These are phyloP conservation scores for Myotis myotis DNA, from an alignment of 2,797 vertebrate species.

Conservation along the genomic window DNA sequence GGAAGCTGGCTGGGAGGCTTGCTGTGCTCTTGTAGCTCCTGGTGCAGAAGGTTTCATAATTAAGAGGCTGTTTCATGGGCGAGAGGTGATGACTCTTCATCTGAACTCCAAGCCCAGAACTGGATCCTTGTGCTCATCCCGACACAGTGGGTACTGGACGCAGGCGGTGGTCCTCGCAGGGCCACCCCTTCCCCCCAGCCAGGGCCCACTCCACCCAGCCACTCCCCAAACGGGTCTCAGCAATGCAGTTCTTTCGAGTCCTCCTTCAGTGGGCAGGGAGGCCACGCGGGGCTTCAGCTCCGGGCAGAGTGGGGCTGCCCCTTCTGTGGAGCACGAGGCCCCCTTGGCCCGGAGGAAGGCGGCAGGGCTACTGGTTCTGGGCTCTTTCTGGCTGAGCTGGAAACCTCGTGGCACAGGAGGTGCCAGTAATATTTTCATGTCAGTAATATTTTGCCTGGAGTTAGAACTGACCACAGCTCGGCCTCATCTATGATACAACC, in stretches of 20 bases:
- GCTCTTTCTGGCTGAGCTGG: neutral
- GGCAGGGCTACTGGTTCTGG: neutral
- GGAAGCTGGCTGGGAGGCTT: neutral
- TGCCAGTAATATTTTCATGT: too few relatives aligned
- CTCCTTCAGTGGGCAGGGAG: fast-evolving
- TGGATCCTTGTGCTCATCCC: neutral
- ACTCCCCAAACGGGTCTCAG: neutral
- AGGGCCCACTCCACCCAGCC: neutral
- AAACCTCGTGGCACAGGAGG: fast-evolving
- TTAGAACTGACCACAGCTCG: neutral
- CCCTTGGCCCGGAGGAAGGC: neutral
- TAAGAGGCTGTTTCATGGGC: neutral
- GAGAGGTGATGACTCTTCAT: neutral
- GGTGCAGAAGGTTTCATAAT: neutral
- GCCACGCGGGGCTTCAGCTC: neutral
- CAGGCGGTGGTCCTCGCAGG: neutral
- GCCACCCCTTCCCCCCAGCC: neutral
- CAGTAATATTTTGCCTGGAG: neutral
- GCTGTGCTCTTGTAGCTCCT: neutral
- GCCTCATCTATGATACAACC: neutral
- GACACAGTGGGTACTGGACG: fast-evolving
- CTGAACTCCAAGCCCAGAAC: neutral
- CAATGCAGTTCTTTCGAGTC: too few relatives aligned
- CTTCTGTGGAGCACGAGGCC: neutral
- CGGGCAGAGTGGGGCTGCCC: neutral